Percentiles rank a stretch among this genome's conserved stretches.
phyloP scores from a whole-genome alignment of 1,140 invertebrate genomes.

The Acyrthosiphon pisum region DNA sequence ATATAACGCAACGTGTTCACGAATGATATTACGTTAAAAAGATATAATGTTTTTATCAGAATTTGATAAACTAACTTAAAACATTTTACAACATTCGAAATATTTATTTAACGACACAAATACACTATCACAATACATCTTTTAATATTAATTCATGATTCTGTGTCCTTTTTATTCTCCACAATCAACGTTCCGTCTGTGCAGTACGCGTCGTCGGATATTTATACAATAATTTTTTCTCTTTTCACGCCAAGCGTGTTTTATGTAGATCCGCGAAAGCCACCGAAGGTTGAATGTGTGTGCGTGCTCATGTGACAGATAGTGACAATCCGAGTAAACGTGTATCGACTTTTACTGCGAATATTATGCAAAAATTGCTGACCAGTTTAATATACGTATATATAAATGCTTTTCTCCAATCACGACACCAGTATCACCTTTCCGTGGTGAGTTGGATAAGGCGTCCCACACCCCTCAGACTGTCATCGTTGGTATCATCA shows the following conservation, averaged over 20 bases:
- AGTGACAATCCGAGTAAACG: constrained; percentile 44
- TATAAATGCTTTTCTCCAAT: constrained; percentile 45
- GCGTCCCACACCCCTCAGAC: not conserved
- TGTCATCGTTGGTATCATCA: not conserved
- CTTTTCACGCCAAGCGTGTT: not conserved
- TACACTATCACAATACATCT: too few species aligned
- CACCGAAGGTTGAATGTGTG: constrained; percentile 12
- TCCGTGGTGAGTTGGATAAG: constrained; percentile 12
- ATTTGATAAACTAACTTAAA: too few species aligned
- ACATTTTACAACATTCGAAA: too few species aligned
- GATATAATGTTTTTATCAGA: too few species aligned
- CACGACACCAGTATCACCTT: constrained; percentile 54
- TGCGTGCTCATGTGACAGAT: constrained; percentile 31
- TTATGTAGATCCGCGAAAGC: not conserved
- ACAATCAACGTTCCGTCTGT: not conserved
- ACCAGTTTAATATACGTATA: constrained; percentile 29
- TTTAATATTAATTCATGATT: not conserved
- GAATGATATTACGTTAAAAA: too few species aligned
- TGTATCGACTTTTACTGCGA: constrained; percentile 44
- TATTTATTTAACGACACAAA: too few species aligned
- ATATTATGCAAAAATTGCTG: constrained; percentile 55
- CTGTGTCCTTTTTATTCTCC: not conserved
- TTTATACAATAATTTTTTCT: not conserved
- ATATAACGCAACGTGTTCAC: too few species aligned
- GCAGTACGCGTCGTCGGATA: not conserved